Evolutionary conservation across 1,140 invertebrate genomes (phyloP).

Genomic region (Rhizoglyphus robini): DNA sequence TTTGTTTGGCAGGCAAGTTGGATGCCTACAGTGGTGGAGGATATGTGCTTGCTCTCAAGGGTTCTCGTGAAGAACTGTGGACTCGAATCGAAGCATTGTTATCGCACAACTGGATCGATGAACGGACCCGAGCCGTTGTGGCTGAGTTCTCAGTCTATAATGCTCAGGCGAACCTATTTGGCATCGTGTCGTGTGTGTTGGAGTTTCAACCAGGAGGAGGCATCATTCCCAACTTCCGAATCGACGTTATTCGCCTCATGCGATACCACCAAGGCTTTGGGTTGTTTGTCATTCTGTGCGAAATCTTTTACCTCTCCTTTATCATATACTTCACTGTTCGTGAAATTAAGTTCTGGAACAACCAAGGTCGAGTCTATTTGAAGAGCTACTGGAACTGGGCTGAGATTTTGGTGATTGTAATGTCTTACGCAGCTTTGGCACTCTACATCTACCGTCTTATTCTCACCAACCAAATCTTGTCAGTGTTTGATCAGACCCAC

Average conservation of each 20-base stretch:
- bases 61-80: constrained; percentile 31
- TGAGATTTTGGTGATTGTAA: constrained; percentile 35
- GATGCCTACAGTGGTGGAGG: constrained; percentile 43
- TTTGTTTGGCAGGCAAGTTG: too few species aligned
- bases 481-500: constrained; percentile 32
- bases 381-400: constrained; percentile 38
- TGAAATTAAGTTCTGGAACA: constrained; percentile 30
- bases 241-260: constrained; percentile 37
- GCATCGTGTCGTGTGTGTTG: constrained; percentile 37
- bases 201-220: constrained; percentile 42
- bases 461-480: constrained; percentile 34
- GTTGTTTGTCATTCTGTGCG: constrained; percentile 32
- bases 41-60: constrained; percentile 39
- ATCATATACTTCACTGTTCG: constrained; percentile 40
- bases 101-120: constrained; percentile 40
- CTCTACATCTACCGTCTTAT: constrained; percentile 38
- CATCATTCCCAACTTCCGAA: constrained; percentile 37
- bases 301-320: constrained; percentile 35
- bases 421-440: constrained; percentile 35
- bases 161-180: constrained; percentile 41
- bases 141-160: constrained; percentile 46
- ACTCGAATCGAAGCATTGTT: constrained; percentile 33
- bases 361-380: constrained; percentile 35
- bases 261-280: constrained; percentile 33
- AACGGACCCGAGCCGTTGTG: constrained; percentile 42